Conservation (phyloP, 2,113 vertebrate genomes). For the Hyla sarda region DNA sequence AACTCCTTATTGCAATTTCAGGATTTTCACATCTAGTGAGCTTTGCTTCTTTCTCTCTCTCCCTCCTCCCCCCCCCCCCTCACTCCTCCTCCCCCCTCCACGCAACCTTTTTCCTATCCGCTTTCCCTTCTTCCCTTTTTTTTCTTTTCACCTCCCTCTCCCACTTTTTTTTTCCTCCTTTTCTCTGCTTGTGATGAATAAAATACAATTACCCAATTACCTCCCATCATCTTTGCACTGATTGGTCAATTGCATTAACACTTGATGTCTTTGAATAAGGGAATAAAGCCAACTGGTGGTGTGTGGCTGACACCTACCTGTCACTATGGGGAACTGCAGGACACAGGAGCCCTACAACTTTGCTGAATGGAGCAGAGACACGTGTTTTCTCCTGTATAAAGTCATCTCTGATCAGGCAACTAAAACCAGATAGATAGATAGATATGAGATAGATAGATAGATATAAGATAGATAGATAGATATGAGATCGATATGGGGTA, state of each 20-base stretch:
- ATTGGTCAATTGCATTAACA: conserved; percentile 85
- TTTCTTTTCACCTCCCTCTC: neutral
- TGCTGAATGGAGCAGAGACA: neutral
- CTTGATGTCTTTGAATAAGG: conserved; percentile 71
- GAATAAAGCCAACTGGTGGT: conserved; percentile 66
- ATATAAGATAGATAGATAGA: too few relatives aligned
- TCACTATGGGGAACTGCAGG: conserved; percentile 44
- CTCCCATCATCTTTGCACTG: conserved; percentile 81
- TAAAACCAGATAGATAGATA: neutral
- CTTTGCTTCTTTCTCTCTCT: conserved; percentile 40
- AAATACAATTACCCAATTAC: conserved; percentile 87
- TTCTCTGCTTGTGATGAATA: conserved; percentile 77
- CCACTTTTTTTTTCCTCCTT: conserved; percentile 54
- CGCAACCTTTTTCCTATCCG: conserved; percentile 61
- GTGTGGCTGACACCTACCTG: conserved; percentile 91
- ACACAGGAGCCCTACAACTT: neutral
- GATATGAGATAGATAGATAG: too few relatives aligned
- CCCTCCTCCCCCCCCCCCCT: conserved; percentile 64
- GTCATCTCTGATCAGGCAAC: neutral
- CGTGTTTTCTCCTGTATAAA: neutral
- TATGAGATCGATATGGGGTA: too few relatives aligned
- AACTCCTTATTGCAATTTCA: conserved; percentile 58
- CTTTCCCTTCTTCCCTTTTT: conserved; percentile 67
- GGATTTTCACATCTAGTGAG: conserved; percentile 44
- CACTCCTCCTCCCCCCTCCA: conserved; percentile 64